Conservation (phyloP, 2,888 invertebrate genomes). For the Pammene fasciana region DNA sequence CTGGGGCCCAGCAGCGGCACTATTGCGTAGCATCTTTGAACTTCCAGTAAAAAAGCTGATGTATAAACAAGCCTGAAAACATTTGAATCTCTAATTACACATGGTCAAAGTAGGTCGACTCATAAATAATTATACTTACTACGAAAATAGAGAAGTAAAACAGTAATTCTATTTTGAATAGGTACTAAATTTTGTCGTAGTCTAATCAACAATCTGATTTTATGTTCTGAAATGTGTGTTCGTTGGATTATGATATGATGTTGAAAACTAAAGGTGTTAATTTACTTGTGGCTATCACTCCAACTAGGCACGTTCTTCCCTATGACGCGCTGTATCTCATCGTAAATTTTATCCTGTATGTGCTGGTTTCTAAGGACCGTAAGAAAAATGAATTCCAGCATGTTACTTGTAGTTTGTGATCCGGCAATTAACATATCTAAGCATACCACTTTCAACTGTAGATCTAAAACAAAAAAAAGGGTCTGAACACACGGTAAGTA, state of each 20-base stretch:
- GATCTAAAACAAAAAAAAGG: slow-evolving; percentile 59
- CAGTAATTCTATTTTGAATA: too few relatives aligned
- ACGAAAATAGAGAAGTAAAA: too few relatives aligned
- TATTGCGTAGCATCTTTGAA: slow-evolving; percentile 82
- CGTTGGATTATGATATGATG: too few relatives aligned
- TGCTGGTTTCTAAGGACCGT: slow-evolving; percentile 81
- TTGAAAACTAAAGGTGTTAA: not conserved
- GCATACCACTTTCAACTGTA: slow-evolving; percentile 80
- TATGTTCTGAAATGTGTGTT: too few relatives aligned
- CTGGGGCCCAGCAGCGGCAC: slow-evolving; percentile 83
- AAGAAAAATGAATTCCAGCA: slow-evolving; percentile 84
- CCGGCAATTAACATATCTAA: slow-evolving; percentile 89
- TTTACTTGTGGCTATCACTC: slow-evolving; percentile 64
- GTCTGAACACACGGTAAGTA: not conserved
- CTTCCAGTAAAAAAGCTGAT: slow-evolving; percentile 82
- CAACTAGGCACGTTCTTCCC: slow-evolving; percentile 71
- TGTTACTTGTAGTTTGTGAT: slow-evolving; percentile 87
- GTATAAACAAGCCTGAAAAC: slow-evolving; percentile 76
- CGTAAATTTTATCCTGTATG: slow-evolving; percentile 84
- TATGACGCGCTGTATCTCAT: slow-evolving; percentile 83
- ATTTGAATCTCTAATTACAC: not conserved
- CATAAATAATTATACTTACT: too few relatives aligned
- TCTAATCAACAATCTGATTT: too few relatives aligned
- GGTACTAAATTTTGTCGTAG: too few relatives aligned
- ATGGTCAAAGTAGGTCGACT: not conserved